phyloP scores from a whole-genome alignment of 2,888 invertebrate species.

The Drosophila buzzatii region DNA sequence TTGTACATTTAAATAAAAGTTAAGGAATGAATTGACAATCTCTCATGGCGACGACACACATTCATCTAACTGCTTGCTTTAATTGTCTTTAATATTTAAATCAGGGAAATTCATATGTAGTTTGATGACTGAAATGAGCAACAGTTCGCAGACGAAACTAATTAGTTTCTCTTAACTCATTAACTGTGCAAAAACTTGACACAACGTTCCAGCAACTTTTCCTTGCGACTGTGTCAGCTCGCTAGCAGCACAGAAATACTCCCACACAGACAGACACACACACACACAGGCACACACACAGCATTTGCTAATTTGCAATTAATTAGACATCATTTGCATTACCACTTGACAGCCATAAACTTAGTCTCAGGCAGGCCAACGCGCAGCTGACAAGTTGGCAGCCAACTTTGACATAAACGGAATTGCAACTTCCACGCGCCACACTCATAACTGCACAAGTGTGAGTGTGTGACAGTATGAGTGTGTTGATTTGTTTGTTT shows the following conservation, averaged over 20 bases:
- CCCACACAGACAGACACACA: too few species aligned
- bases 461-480: background rate
- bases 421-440: conserved; percentile 46
- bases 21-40: background rate
- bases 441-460: conserved; percentile 20
- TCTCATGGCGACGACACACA: background rate
- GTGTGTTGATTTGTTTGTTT: conserved; percentile 13
- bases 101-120: conserved; percentile 1
- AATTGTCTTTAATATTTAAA: conserved; percentile 1
- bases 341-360: conserved; percentile 48
- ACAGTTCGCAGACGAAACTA: conserved; percentile 35
- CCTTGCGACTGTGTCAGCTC: conserved; percentile 14
- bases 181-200: conserved; percentile 62
- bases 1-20: background rate
- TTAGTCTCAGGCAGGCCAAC: conserved; percentile 32
- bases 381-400: conserved; percentile 48
- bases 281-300: background rate
- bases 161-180: conserved; percentile 63
- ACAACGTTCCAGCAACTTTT: conserved; percentile 57
- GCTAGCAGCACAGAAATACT: too few species aligned
- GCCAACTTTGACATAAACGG: conserved; percentile 46
- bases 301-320: conserved; percentile 64
- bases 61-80: background rate
- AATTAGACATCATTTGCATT: conserved; percentile 76
- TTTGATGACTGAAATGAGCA: conserved; percentile 12